These are phyloP conservation scores for Dolichopus griseipennis DNA, from an alignment of 2,888 invertebrate species.

Conservation along the genomic window DNA sequence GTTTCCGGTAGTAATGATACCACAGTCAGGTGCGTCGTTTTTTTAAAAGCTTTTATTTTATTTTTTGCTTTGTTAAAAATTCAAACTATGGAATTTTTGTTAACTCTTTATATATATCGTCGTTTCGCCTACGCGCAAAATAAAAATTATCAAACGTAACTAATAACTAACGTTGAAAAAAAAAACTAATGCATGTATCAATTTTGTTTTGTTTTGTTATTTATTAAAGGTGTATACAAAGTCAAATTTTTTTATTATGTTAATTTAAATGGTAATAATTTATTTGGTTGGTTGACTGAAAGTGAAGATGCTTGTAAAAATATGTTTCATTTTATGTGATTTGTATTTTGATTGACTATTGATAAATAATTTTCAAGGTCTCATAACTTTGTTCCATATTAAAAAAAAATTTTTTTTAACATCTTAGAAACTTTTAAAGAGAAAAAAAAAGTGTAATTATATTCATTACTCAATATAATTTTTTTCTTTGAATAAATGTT, in stretches of 20 bases:
- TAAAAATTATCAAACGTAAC: background rate
- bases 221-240: background rate
- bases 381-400: background rate
- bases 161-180: background rate
- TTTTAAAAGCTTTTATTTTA: background rate
- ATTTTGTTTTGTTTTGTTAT: background rate
- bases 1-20: constrained; percentile 91
- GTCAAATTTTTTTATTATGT: background rate
- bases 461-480: too few species aligned
- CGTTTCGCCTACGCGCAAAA: background rate
- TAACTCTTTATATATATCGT: background rate
- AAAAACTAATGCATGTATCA: too few species aligned
- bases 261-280: background rate
- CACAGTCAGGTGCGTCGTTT: constrained; percentile 44
- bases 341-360: background rate
- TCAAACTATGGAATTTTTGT: background rate
- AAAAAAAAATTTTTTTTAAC: too few species aligned
- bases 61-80: background rate
- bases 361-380: background rate
- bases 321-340: background rate
- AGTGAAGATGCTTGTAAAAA: background rate
- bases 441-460: too few species aligned
- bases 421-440: too few species aligned
- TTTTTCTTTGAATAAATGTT: too few species aligned
- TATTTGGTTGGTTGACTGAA: background rate